A percentile compares a stretch with the other conserved stretches of the same genome.
These are phyloP conservation scores for Ischnus inquisitorius DNA, from an alignment of 2,888 invertebrate genomes.

Conservation along the genomic window DNA sequence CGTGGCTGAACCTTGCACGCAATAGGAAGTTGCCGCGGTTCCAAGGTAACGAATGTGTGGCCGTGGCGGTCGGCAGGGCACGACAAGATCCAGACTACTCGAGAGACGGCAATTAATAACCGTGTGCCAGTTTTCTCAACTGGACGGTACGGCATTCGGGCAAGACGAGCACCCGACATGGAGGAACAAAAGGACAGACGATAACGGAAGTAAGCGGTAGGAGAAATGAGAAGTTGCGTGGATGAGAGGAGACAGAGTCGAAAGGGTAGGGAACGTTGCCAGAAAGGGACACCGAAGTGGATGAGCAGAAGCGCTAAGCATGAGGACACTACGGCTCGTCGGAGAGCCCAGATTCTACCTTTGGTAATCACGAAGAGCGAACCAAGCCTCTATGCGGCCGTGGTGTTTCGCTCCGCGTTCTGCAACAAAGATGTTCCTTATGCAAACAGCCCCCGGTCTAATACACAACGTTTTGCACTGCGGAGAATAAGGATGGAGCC, in stretches of 20 bases:
- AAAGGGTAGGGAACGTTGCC: conserved; percentile 30
- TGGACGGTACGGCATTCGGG: conserved; percentile 9
- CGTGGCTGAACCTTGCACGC: not conserved
- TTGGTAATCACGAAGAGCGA: conserved; percentile 69
- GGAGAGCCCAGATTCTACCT: conserved; percentile 59
- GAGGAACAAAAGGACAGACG: conserved; percentile 37
- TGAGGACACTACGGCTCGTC: conserved; percentile 17
- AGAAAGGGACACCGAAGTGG: conserved; percentile 39
- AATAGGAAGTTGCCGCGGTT: not conserved
- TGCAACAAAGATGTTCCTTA: conserved; percentile 71
- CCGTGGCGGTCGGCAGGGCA: conserved; percentile 9
- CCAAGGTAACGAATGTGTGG: not conserved
- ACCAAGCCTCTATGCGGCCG: conserved; percentile 22
- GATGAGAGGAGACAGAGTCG: conserved; percentile 16
- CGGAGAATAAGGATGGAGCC: not conserved
- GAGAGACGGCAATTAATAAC: conserved; percentile 42
- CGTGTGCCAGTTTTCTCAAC: conserved; percentile 36
- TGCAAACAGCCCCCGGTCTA: conserved; percentile 71
- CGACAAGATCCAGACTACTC: conserved; percentile 39
- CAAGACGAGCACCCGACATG: conserved; percentile 10
- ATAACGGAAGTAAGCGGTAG: conserved; percentile 17
- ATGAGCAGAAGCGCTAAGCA: conserved; percentile 29
- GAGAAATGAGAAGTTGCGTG: conserved; percentile 29
- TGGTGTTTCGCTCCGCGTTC: conserved; percentile 55
- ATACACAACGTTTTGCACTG: conserved; percentile 47